Evolutionary conservation across 1,140 invertebrate species (phyloP), one percentile per base, ranked within the genome.

Genomic region (Linepithema humile): DNA sequence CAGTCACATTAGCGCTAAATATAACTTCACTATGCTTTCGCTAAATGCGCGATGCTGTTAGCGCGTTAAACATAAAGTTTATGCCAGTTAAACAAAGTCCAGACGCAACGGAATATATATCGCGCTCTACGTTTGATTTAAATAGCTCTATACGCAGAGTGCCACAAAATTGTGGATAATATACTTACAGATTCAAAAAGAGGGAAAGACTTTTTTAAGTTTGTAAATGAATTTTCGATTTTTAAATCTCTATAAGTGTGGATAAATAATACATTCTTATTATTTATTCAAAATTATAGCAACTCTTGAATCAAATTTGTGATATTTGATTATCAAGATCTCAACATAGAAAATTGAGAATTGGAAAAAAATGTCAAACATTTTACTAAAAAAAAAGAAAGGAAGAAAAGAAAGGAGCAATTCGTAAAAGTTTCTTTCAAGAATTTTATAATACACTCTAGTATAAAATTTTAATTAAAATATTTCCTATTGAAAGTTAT

Each of bases 21-120:
- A 80, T 80, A 80, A 80, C 64, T 70, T 80, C 7, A 26, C 35
- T 43, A 69, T 78, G 29, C 23, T 53, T 69, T 80, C 38, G 35
- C 48, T 43, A 70, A 78, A 32, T 9, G 15, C 70, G 26, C 75
- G 48, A 80, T 69, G 38, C 48, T 32, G 35, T 80, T 70, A 17
- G 26, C 20, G 35, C n/a, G 29, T 53, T 53, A 53, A 50, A 53
- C 64, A 26, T 6, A 55, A 12, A 57, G 48, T 55, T 69, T 67
- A 55, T 65, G 35, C 32, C 64, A 50, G 43, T 55, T 70, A 57
- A 80, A 70, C n/a, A 69, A 80, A 80, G 7, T 57, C 26, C 48
- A 80, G 64, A 55, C 35, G 12, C 64, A 2, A 17, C 35, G 45
- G 15, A 55, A 57, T 12, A 45, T 40, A 40, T 45, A 70, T 65